Evolutionary conservation across 92 coral and sea anemone genomes (phyloP).

Genomic region (Porites evermanni): DNA sequence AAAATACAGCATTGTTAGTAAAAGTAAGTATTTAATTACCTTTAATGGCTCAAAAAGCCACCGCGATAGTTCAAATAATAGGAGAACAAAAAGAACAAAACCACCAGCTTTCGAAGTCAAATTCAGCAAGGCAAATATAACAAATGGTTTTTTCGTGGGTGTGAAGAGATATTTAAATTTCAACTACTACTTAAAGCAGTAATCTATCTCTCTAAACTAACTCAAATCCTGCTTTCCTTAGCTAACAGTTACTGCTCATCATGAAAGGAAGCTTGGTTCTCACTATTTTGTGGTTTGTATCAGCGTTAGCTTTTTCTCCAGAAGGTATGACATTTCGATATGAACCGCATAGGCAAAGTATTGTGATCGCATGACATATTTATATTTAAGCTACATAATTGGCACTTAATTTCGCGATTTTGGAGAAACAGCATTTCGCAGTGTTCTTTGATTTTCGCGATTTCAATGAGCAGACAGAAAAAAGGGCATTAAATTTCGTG

Average conservation of each 20-base stretch:
- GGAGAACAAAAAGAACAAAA: not conserved
- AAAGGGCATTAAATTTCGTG: too few relatives aligned
- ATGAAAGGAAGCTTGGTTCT: slow-evolving; percentile 28
- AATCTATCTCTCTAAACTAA: too few relatives aligned
- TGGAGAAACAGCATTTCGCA: too few relatives aligned
- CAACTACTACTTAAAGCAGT: not conserved
- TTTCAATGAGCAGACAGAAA: too few relatives aligned
- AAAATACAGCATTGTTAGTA: too few relatives aligned
- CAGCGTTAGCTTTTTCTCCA: slow-evolving; percentile 18
- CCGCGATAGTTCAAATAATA: too few relatives aligned
- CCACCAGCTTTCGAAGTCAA: not conserved
- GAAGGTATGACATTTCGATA: slow-evolving; percentile 12
- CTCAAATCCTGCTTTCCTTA: not conserved
- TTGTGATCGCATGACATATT: not conserved
- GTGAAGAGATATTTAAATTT: too few relatives aligned
- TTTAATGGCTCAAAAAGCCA: too few relatives aligned
- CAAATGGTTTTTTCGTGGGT: too few relatives aligned
- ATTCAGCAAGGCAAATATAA: not conserved
- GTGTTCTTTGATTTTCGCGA: too few relatives aligned
- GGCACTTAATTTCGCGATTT: not conserved
- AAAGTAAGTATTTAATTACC: too few relatives aligned
- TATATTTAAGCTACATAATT: too few relatives aligned
- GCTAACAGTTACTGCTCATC: not conserved
- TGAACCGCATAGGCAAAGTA: not conserved
- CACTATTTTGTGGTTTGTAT: slow-evolving; percentile 19